A percentile compares a stretch with the other conserved stretches of the same genome.
These are phyloP conservation scores for Sesia bembeciformis DNA, from an alignment of 2,888 invertebrate species.

Conservation along the genomic window DNA sequence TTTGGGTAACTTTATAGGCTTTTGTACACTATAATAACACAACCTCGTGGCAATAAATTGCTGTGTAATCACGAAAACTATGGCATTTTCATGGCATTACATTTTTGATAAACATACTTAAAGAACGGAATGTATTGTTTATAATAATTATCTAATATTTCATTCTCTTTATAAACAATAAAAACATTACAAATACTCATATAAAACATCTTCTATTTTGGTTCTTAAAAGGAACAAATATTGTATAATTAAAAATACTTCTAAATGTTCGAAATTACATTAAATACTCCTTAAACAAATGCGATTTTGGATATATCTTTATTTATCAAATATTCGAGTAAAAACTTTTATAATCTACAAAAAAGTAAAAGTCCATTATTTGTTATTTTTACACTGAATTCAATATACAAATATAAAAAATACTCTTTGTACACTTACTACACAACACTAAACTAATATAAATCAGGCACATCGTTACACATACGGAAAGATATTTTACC, in stretches of 20 bases:
- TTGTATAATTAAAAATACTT: neutral
- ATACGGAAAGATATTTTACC: too few species aligned
- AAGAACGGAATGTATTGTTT: neutral
- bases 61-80: conserved; percentile 31
- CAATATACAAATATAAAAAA: too few species aligned
- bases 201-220: conserved; percentile 10
- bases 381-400: too few species aligned
- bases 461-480: too few species aligned
- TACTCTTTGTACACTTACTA: too few species aligned
- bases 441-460: too few species aligned
- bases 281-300: too few species aligned
- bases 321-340: too few species aligned
- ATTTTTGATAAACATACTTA: neutral
- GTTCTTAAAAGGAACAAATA: conserved; percentile 10
- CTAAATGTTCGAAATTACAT: neutral
- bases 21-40: conserved; percentile 63
- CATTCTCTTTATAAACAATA: neutral
- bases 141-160: neutral
- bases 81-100: conserved; percentile 48
- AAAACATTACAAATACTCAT: conserved; percentile 2
- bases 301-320: too few species aligned
- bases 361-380: too few species aligned
- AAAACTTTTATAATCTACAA: too few species aligned
- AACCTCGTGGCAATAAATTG: conserved; percentile 58
- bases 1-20: conserved; percentile 61